Evolutionary conservation across 2,888 invertebrate species (phyloP).

Genomic region (Eilema griseolum): DNA sequence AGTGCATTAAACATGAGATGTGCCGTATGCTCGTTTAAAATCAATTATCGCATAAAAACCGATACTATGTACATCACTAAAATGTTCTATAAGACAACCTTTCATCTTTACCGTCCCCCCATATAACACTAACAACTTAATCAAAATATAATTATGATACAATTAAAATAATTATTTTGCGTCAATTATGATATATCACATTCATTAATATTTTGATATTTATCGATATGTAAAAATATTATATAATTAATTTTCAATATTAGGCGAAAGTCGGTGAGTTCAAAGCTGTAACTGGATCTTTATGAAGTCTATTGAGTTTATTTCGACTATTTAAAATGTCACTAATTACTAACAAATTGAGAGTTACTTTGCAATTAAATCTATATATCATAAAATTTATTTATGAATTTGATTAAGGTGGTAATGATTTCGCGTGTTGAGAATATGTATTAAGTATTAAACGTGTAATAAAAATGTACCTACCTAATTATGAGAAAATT

Average conservation of each 20-base stretch:
- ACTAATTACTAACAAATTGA: slow-evolving; percentile 24
- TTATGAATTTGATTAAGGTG: slow-evolving; percentile 25
- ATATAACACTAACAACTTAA: slow-evolving; percentile 64
- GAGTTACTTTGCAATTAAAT: slow-evolving; percentile 23
- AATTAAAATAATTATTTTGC: slow-evolving; percentile 62
- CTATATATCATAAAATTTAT: slow-evolving; percentile 18
- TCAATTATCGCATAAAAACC: slow-evolving; percentile 38
- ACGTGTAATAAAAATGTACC: slow-evolving; percentile 10
- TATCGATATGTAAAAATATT: slow-evolving; percentile 58
- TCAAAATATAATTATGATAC: slow-evolving; percentile 63
- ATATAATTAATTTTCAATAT: slow-evolving; percentile 61
- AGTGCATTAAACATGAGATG: slow-evolving; percentile 36
- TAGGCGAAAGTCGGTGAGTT: slow-evolving; percentile 71
- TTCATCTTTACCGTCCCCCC: slow-evolving; percentile 40
- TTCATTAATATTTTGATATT: slow-evolving; percentile 73
- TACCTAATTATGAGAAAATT: slow-evolving; percentile 19
- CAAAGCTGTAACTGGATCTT: slow-evolving; percentile 53
- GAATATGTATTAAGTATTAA: not conserved
- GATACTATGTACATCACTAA: slow-evolving; percentile 24
- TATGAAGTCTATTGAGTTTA: slow-evolving; percentile 19
- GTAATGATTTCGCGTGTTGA: slow-evolving; percentile 19
- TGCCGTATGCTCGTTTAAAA: slow-evolving; percentile 47
- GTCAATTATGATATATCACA: slow-evolving; percentile 64
- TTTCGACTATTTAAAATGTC: slow-evolving; percentile 18
- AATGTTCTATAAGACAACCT: slow-evolving; percentile 28